These are phyloP conservation scores for Folsomia candida DNA, from an alignment of 2,888 invertebrate species.

Conservation along the genomic window DNA sequence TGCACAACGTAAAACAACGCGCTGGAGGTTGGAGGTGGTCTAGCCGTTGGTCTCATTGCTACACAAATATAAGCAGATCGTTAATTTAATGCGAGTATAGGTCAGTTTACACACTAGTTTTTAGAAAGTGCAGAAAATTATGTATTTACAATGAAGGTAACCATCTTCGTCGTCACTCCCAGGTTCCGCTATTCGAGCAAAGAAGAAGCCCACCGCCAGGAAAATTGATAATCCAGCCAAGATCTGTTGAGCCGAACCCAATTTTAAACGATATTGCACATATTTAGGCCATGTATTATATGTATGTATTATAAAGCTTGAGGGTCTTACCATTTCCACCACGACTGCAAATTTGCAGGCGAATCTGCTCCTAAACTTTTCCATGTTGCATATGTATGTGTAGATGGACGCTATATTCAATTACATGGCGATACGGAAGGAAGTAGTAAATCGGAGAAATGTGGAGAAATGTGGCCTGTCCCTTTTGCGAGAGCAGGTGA, in stretches of 20 bases:
- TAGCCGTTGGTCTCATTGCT: not conserved
- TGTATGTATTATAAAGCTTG: too few species aligned
- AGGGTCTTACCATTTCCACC: conserved; percentile 1
- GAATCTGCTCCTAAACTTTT: not conserved
- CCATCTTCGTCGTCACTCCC: not conserved
- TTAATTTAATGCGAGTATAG: too few species aligned
- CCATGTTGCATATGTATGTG: not conserved
- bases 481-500: too few species aligned
- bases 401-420: not conserved
- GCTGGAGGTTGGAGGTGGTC: not conserved
- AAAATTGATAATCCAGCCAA: not conserved
- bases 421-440: too few species aligned
- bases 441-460: too few species aligned
- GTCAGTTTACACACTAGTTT: too few species aligned
- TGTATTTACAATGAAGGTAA: not conserved
- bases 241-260: not conserved
- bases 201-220: not conserved
- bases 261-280: not conserved
- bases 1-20: not conserved
- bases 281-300: too few species aligned
- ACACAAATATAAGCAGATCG: not conserved
- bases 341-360: not conserved
- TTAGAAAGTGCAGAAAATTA: too few species aligned
- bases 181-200: not conserved
- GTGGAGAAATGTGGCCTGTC: too few species aligned